Base-by-base conservation (phyloP, 2,888 invertebrate species). In the Tigriopus californicus region DNA sequence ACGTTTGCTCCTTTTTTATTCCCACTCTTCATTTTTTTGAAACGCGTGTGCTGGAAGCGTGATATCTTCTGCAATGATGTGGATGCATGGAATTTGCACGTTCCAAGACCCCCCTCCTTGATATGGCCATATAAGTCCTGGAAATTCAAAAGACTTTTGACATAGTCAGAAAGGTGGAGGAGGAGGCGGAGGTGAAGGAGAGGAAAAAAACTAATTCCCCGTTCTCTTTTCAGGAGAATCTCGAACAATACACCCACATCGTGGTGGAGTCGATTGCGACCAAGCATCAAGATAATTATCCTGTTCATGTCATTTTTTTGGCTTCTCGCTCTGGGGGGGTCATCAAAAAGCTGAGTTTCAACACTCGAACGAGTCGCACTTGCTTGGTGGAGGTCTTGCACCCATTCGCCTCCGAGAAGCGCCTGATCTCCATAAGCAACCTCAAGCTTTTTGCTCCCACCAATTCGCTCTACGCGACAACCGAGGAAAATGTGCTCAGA, bases 371-470 rank as follows among this genome's bases (percentile, higher is more conserved):
- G 0, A 77, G 78, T 58, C 79, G 81, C 63, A 80, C 87, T 0
- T 92, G 92, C 67, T 73, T 90, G 52, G 79, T 91, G n/a, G 91
- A 92, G 71, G 78, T 84, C 63, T 85, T 91, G 82, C 81, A 81
- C 65, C 75, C 83, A 13, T 74, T 79, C 41, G 33, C 33, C 33
- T 67, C 57, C 22, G 75, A 78, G 1, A 74, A 75, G 6, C n/a
- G 41, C 13, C 20, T 12, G 22, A 24, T 40, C 12, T 15, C 12
- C 11, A 33, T 33, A 10, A 52, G 20, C 58, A 64, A 48, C 62
- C 67, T 66, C 68, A 68, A 61, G 58, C 24, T 84, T 68, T 76
- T 87, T 8, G 83, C 85, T 68, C 83, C 82, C 65, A 85, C 85
- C 13, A 80, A 82, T 69, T 84, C 86, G 0, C 72, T 89, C 0